Conservation (phyloP, 37 sponge, comb jelly and placozoan genomes). For the Dysidea cf. avara region DNA sequence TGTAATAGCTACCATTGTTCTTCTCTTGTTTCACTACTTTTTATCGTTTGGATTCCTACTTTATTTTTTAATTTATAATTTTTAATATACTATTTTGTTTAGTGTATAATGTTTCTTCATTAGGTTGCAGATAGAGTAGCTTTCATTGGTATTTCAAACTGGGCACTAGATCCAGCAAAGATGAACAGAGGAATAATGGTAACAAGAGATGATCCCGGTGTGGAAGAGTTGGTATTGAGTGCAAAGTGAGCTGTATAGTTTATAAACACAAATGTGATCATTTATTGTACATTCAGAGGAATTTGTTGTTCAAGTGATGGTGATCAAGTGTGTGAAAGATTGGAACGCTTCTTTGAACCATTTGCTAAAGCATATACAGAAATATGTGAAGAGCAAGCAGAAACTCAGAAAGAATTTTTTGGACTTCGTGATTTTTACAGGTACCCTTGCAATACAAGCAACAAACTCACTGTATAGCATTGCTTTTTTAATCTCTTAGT, state of each 20-base stretch:
- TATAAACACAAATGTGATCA: not conserved
- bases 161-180: slow-evolving; percentile 98
- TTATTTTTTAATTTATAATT: no score
- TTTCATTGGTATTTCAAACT: slow-evolving; percentile 97
- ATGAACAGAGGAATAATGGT: slow-evolving; percentile 98
- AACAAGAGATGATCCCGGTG: slow-evolving; percentile 79
- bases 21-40: no score
- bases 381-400: slow-evolving; percentile 34
- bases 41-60: no score
- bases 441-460: slow-evolving; percentile 2
- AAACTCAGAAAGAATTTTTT: slow-evolving; percentile 60
- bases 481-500: slow-evolving; percentile 38
- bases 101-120: no score
- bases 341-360: slow-evolving; percentile 50
- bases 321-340: slow-evolving; percentile 24
- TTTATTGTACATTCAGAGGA: slow-evolving; percentile 25
- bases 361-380: slow-evolving; percentile 72
- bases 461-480: not conserved
- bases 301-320: slow-evolving; percentile 55
- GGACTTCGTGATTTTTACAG: slow-evolving; percentile 94
- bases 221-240: slow-evolving; percentile 68
- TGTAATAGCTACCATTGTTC: no score
- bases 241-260: slow-evolving; percentile 36
- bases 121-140: slow-evolving; percentile 59
- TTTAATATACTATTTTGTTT: no score